A percentile compares a stretch with the other conserved stretches of the same genome.
Conservation (phyloP, 2,113 vertebrate genomes). For the Crotophaga sulcirostris region DNA sequence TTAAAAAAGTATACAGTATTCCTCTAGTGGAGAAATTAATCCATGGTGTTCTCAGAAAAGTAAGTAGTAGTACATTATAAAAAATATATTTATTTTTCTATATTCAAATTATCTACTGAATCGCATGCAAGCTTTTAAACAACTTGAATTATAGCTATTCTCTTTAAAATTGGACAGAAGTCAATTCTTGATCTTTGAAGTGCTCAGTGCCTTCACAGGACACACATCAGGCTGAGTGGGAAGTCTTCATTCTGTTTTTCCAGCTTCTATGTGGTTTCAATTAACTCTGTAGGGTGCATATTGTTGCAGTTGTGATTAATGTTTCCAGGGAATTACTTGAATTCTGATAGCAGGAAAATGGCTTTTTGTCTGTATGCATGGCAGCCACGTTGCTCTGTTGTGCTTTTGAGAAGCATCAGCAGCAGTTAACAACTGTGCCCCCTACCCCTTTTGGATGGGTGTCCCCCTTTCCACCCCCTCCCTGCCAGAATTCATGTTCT, state of each 20-base stretch:
- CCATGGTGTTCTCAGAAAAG: neutral
- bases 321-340: neutral
- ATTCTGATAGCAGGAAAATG: neutral
- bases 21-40: neutral
- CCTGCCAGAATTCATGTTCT: accelerated
- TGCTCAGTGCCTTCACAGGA: neutral
- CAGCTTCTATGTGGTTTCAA: neutral
- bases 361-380: neutral
- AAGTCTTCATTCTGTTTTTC: neutral
- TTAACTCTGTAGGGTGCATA: neutral
- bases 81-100: neutral
- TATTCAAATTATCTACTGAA: neutral
- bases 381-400: neutral
- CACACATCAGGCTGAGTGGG: neutral
- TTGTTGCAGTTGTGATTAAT: neutral
- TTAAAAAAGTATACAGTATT: neutral
- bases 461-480: neutral
- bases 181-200: neutral
- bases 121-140: neutral
- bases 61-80: neutral
- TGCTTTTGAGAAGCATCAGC: neutral
- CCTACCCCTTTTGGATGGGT: neutral
- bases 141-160: neutral
- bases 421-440: neutral
- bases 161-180: neutral